Conservation (phyloP, 2,888 invertebrate genomes). For the Spatulosminthurus flaviceps region DNA sequence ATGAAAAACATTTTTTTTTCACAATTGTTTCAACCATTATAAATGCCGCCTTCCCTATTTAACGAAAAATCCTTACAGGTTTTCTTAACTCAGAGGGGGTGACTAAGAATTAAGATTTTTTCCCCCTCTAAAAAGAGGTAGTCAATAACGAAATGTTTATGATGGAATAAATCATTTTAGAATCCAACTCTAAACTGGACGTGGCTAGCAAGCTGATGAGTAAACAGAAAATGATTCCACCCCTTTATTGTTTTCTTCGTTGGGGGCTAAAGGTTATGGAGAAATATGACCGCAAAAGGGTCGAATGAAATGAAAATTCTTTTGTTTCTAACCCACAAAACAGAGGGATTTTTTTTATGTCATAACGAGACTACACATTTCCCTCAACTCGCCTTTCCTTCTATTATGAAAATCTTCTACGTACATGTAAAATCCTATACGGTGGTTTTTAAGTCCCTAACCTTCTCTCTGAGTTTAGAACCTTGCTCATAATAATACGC, state of each 20-base stretch:
- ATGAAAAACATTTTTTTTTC: background rate
- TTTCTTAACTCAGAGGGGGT: conserved; percentile 23
- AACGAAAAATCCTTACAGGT: background rate
- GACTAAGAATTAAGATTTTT: conserved; percentile 24
- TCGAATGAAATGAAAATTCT: background rate
- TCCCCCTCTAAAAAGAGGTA: conserved; percentile 45
- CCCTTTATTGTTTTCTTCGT: conserved; percentile 58
- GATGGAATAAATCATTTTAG: conserved; percentile 56
- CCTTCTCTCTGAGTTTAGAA: too few relatives aligned
- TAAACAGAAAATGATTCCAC: conserved; percentile 53
- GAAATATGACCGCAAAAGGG: conserved; percentile 46
- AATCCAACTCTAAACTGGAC: conserved; percentile 43
- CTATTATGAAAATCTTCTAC: too few relatives aligned
- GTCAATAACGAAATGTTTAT: conserved; percentile 56
- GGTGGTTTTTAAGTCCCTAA: too few relatives aligned
- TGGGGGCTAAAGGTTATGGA: conserved; percentile 55
- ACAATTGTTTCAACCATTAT: background rate
- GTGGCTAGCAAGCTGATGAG: conserved; percentile 58
- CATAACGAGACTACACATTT: background rate
- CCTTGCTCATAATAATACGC: background rate
- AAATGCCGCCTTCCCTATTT: background rate
- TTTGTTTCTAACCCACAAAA: conserved; percentile 15
- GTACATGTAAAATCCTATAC: too few relatives aligned
- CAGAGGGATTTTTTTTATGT: background rate
- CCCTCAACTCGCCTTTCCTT: background rate